Base-by-base conservation (phyloP, 2,797 vertebrate species). In the Lateolabrax maculatus region DNA sequence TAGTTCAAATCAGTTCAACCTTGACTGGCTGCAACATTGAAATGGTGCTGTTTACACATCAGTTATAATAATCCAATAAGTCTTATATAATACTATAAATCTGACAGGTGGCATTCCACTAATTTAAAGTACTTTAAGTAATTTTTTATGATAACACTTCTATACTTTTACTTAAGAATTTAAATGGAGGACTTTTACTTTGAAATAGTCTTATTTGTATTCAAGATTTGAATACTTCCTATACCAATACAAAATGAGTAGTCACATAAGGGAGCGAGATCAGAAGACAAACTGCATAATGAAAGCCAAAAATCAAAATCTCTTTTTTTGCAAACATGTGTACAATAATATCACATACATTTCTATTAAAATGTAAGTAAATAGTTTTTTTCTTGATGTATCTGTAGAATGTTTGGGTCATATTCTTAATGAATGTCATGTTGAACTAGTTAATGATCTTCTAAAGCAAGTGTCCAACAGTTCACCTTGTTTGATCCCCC, bases 401-500 rank as follows among this genome's bases (percentile, higher is more conserved):
- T 76, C 48, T 44, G 9, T 23, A 39, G 18, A 3, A 19, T 18
- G 23, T 36, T 36, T 41, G 2, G 2, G 21, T 39, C 0, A 25
- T 64, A 21, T 43, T 62, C 11, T 41, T 36, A 18, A 16, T 36
- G n/a, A 44, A 29, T 41, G 19, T 39, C 12, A 36, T 34, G 21
- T 41, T 71, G 19, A 72, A 43, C 12, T 10, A 21, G 31, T 36
- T 21, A 41, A 57, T 29, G 21, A 65, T 66, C 46, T 27, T 48
- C 19, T 53, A 21, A 16, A 21, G 23, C 18, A 41, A 29, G 12
- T 44, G 29, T 53, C 29, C 21, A 41, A 37, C 51, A 52, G 25
- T 25, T 39, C 39, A 25, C 58, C 29, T 67, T 58, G 37, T 51
- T 44, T 53, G 15, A 75, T 43, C 77, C 81, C 19, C 8, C 37